Evolutionary conservation across 2,113 vertebrate species (phyloP).

Genomic region (Coturnix japonica): DNA sequence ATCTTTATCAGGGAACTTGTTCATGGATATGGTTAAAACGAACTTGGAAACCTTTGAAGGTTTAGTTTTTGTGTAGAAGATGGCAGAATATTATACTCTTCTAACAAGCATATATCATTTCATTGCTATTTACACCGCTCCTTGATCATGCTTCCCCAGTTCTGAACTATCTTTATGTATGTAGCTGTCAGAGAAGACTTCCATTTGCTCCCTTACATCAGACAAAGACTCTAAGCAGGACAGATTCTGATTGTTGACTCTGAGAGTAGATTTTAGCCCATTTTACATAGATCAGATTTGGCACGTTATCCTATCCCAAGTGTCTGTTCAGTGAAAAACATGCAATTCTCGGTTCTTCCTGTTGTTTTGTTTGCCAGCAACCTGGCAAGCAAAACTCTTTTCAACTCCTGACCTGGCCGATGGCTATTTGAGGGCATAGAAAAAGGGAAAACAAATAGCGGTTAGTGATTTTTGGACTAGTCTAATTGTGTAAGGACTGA

Average conservation of each 20-base stretch:
- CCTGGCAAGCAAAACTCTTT: constrained; percentile 40
- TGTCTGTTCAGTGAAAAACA: constrained; percentile 45
- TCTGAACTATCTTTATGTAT: constrained; percentile 25
- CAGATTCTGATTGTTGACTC: constrained; percentile 43
- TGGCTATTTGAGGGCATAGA: constrained; percentile 34
- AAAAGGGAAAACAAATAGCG: constrained; percentile 13
- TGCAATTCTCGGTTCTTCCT: constrained; percentile 4
- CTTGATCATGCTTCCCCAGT: constrained; percentile 47
- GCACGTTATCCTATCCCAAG: constrained; percentile 26
- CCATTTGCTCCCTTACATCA: constrained; percentile 25
- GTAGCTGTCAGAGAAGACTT: constrained; percentile 53
- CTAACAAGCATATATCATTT: constrained; percentile 28
- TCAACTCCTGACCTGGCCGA: constrained; percentile 41
- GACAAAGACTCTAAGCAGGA: constrained; percentile 40
- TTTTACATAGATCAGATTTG: constrained; percentile 54
- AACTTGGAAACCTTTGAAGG: constrained; percentile 15
- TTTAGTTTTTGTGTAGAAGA: background rate
- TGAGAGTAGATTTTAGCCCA: constrained; percentile 55
- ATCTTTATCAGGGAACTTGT: background rate
- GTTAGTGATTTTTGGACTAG: background rate
- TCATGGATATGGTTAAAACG: constrained; percentile 6
- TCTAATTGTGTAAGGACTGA: background rate
- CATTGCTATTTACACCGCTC: background rate
- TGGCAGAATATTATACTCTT: background rate
- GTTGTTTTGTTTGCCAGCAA: constrained; percentile 42